A percentile compares a stretch with the other conserved stretches of the same genome.
Conservation (phyloP, 2,113 vertebrate genomes). For the Nothocercus nigrocapillus region DNA sequence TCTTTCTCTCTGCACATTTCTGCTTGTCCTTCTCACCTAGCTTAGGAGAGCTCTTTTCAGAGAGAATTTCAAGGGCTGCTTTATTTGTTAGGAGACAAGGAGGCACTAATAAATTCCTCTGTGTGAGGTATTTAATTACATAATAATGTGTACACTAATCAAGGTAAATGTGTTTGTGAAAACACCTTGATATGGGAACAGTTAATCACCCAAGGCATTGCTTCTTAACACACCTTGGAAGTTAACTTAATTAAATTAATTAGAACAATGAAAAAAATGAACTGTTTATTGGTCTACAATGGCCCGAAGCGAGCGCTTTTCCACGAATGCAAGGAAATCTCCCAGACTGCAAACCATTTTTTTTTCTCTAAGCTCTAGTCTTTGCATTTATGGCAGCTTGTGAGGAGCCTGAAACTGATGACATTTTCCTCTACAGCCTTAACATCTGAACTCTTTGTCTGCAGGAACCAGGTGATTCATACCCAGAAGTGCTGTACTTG, state of each 20-base stretch:
- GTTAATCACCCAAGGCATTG: conserved; percentile 87
- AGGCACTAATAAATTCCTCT: conserved; percentile 87
- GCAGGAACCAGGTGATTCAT: background rate
- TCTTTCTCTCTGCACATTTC: conserved; percentile 26
- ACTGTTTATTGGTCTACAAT: conserved; percentile 84
- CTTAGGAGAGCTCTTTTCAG: conserved; percentile 71
- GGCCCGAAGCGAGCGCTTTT: conserved; percentile 72
- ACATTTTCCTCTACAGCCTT: conserved; percentile 8
- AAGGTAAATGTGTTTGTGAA: conserved; percentile 88
- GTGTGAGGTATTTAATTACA: conserved; percentile 88
- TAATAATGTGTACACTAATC: conserved; percentile 89
- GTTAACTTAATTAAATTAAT: conserved; percentile 89
- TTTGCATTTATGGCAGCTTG: conserved; percentile 39
- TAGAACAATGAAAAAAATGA: conserved; percentile 85
- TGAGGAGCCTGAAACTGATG: conserved; percentile 33
- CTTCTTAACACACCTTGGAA: conserved; percentile 86
- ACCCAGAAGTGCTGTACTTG: background rate
- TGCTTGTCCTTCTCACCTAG: conserved; percentile 62
- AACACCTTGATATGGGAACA: conserved; percentile 88
- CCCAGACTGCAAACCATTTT: conserved; percentile 26
- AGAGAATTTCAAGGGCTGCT: conserved; percentile 79
- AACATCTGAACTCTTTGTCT: conserved; percentile 51
- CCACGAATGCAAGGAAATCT: conserved; percentile 73
- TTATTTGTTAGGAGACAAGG: conserved; percentile 85
- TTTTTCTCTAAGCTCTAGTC: background rate